Conservation (phyloP, 2,888 invertebrate species). For the Physocephala rufipes region DNA sequence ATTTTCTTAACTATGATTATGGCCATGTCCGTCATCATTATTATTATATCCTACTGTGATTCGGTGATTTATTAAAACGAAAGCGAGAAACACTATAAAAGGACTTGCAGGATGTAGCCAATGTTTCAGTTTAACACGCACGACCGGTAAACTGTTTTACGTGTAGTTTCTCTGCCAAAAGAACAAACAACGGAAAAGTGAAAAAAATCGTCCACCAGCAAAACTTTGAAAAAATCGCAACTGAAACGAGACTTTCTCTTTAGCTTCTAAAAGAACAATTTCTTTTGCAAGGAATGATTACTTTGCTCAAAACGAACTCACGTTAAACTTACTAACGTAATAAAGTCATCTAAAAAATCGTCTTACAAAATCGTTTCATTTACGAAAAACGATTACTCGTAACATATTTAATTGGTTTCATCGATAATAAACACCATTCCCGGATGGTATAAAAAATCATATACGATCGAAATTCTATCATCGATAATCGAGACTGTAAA, state of each 20-base stretch:
- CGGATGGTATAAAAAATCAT: no score
- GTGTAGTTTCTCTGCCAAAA: no score
- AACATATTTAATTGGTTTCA: no score
- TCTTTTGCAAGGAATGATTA: not conserved
- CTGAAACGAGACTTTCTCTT: not conserved
- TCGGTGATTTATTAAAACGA: not conserved
- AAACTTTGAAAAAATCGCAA: not conserved
- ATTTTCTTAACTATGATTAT: not conserved
- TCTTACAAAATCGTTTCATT: no score
- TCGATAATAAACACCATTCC: no score
- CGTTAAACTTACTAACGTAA: no score
- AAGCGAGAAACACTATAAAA: slow-evolving; percentile 41
- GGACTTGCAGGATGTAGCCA: slow-evolving; percentile 35
- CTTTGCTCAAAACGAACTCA: not conserved
- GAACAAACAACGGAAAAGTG: no score
- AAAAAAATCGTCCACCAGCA: not conserved
- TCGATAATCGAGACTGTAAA: not conserved
- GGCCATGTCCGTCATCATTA: slow-evolving; percentile 1
- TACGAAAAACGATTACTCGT: no score
- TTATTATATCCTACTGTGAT: not conserved
- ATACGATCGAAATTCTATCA: not conserved
- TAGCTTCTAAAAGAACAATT: no score
- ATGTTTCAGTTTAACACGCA: slow-evolving; percentile 37
- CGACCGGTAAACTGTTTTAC: no score
- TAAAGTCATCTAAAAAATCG: no score